A percentile compares a stretch with the other conserved stretches of the same genome.
Evolutionary conservation across 2,888 invertebrate genomes (phyloP).

Genomic region (Serripes groenlandicus): DNA sequence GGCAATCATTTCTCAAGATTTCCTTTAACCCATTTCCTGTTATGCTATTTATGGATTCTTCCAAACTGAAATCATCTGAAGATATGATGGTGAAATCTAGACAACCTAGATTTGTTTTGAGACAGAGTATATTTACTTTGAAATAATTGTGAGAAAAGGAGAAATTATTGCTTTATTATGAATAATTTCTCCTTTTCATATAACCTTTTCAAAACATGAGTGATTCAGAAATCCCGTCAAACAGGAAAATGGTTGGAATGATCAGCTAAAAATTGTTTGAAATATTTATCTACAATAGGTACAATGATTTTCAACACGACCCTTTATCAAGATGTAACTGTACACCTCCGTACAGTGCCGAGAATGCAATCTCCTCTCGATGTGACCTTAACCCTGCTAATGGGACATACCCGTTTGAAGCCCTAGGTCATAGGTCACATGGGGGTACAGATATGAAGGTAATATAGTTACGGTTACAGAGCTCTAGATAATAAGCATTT

Average conservation of each 20-base stretch:
- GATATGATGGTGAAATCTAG: not conserved
- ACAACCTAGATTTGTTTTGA: no score
- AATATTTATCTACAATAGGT: no score
- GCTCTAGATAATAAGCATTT: no score
- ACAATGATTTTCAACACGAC: constrained; percentile 91
- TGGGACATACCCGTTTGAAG: constrained; percentile 91
- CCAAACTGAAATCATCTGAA: not conserved
- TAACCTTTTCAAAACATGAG: no score
- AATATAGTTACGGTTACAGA: no score
- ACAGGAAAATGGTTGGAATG: no score
- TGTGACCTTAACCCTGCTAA: constrained; percentile 91
- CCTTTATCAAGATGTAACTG: constrained; percentile 90
- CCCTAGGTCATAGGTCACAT: constrained; percentile 90
- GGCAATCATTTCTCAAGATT: no score
- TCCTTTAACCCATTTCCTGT: not conserved
- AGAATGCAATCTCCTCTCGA: constrained; percentile 91
- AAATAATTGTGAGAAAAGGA: constrained; percentile 3
- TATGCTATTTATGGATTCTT: not conserved
- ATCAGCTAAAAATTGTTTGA: no score
- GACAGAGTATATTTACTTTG: not conserved
- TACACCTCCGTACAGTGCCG: constrained; percentile 91
- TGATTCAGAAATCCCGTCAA: no score
- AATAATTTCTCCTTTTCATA: no score
- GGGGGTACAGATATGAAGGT: constrained; percentile 92
- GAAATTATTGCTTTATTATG: no score